Conservation (phyloP, 1,140 invertebrate genomes). For the Battus philenor region DNA sequence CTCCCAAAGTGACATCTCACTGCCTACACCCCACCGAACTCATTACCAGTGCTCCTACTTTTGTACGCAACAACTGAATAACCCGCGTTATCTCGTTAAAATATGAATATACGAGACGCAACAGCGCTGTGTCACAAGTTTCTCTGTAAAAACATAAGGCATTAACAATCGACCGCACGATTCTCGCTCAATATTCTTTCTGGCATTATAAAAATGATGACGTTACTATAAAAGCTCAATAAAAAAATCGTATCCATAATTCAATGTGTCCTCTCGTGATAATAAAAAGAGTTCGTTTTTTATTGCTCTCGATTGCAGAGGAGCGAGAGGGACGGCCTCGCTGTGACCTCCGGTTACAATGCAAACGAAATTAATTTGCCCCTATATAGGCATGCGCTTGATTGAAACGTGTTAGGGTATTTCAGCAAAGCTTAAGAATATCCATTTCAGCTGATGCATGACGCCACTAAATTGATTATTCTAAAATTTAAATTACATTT, state of each 20-base stretch:
- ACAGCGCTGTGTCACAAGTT: slow-evolving; percentile 11
- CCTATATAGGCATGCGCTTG: slow-evolving; percentile 34
- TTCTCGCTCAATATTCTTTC: slow-evolving; percentile 11
- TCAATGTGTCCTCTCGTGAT: slow-evolving; percentile 37
- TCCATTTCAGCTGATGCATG: slow-evolving; percentile 4
- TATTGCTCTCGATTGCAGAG: slow-evolving; percentile 34
- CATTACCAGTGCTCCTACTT: slow-evolving; percentile 24
- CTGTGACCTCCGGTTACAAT: slow-evolving; percentile 31
- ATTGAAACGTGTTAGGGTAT: slow-evolving; percentile 43
- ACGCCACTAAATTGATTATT: too few relatives aligned
- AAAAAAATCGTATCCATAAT: slow-evolving; percentile 35
- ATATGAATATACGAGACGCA: slow-evolving; percentile 23
- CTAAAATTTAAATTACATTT: too few relatives aligned
- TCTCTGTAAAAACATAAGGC: slow-evolving; percentile 21
- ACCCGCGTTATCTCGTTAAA: slow-evolving; percentile 26
- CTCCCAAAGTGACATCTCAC: slow-evolving; percentile 47
- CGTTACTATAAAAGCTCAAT: slow-evolving; percentile 28
- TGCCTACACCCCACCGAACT: slow-evolving; percentile 35
- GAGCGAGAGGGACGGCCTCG: slow-evolving; percentile 46
- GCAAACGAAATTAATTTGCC: slow-evolving; percentile 47
- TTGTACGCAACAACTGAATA: slow-evolving; percentile 18
- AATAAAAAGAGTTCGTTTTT: slow-evolving; percentile 46
- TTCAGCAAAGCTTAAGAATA: slow-evolving; percentile 30
- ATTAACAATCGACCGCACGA: slow-evolving; percentile 11
- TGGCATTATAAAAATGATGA: slow-evolving; percentile 35